A percentile compares a stretch with the other conserved stretches of the same genome.
These are phyloP conservation scores for Chiloscyllium punctatum DNA, from an alignment of 2,797 vertebrate genomes.

Conservation along the genomic window DNA sequence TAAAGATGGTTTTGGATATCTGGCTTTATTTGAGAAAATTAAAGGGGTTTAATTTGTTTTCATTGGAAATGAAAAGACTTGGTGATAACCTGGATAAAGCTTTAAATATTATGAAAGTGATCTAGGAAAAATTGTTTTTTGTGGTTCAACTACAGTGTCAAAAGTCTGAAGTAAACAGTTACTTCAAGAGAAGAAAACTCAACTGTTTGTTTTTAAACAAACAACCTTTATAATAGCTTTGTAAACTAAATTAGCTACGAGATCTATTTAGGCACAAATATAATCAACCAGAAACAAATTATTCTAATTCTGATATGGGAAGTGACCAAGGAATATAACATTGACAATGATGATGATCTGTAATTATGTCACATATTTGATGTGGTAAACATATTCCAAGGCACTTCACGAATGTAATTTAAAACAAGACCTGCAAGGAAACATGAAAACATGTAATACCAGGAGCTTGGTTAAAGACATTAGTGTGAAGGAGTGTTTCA, in stretches of 20 bases:
- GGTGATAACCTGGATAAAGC: not conserved
- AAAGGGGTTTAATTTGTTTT: not conserved
- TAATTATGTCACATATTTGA: not conserved
- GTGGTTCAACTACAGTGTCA: not conserved
- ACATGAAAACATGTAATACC: not conserved
- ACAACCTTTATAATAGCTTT: not conserved
- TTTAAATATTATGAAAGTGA: not conserved
- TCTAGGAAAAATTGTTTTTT: not conserved
- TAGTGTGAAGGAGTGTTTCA: not conserved
- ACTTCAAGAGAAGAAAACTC: not conserved
- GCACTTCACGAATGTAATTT: not conserved
- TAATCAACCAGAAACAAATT: not conserved
- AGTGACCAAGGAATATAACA: not conserved
- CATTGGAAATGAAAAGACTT: not conserved
- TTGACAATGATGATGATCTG: not conserved
- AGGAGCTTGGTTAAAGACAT: not conserved
- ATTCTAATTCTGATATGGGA: not conserved
- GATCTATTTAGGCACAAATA: not conserved
- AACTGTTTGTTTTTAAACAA: not conserved
- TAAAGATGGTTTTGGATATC: not conserved
- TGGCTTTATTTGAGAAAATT: not conserved
- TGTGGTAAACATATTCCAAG: not conserved
- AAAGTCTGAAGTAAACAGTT: not conserved
- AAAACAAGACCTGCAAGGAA: not conserved
- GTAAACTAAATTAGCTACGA: not conserved